Evolutionary conservation across 1,140 invertebrate genomes (phyloP).

Genomic region (Drosophila kanapiae): DNA sequence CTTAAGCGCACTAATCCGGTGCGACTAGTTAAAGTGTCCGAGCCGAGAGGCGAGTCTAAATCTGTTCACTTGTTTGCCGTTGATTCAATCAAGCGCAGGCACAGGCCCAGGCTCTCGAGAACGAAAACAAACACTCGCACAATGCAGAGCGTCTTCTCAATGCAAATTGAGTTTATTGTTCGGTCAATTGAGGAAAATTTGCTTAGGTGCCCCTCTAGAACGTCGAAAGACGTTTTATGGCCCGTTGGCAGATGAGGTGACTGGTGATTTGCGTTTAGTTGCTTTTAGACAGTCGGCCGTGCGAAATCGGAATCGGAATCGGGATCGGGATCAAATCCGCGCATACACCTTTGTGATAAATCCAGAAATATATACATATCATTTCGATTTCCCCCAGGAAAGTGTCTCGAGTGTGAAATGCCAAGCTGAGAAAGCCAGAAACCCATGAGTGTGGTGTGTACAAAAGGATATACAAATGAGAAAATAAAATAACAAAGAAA

Average conservation of each 20-base stretch:
- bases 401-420: conserved; percentile 42
- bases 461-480: conserved; percentile 14
- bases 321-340: background rate
- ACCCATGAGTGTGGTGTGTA: conserved; percentile 16
- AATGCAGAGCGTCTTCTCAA: conserved; percentile 30
- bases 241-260: conserved; percentile 42
- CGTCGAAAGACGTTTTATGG: conserved; percentile 50
- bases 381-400: conserved; percentile 32
- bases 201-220: conserved; percentile 31
- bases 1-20: conserved; percentile 44
- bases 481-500: conserved; percentile 7
- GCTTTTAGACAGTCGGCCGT: conserved; percentile 24
- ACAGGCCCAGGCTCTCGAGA: conserved; percentile 16
- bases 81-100: conserved; percentile 70
- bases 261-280: conserved; percentile 55
- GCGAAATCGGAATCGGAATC: conserved; percentile 18
- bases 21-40: conserved; percentile 73
- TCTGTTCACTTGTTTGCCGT: conserved; percentile 59
- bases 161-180: conserved; percentile 76
- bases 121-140: conserved; percentile 23
- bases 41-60: conserved; percentile 71
- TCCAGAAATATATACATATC: background rate
- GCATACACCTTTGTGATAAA: background rate
- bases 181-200: conserved; percentile 64
- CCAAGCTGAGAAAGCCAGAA: conserved; percentile 34